A percentile compares a stretch with the other conserved stretches of the same genome.
These are phyloP conservation scores for Dendropsophus ebraccatus DNA, from an alignment of 2,113 vertebrate genomes.

Conservation along the genomic window DNA sequence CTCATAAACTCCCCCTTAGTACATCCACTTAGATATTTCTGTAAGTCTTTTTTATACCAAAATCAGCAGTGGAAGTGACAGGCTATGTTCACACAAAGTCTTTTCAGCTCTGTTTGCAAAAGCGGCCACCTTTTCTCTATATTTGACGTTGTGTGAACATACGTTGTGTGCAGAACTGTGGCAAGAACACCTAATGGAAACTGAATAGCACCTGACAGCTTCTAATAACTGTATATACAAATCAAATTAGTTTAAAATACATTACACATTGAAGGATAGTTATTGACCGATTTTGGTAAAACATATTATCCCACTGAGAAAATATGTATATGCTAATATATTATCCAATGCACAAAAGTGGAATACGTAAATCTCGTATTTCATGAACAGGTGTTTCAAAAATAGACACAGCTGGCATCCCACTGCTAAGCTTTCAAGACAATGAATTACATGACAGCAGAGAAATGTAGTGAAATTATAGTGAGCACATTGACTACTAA, in stretches of 20 bases:
- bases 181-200: too few species aligned
- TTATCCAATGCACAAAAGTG: background rate
- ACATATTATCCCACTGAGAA: background rate
- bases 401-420: conserved; percentile 51
- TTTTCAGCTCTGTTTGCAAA: too few species aligned
- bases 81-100: too few species aligned
- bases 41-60: too few species aligned
- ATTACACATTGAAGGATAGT: background rate
- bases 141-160: too few species aligned
- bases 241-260: background rate
- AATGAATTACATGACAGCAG: conserved; percentile 42
- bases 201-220: too few species aligned
- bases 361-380: conserved; percentile 6
- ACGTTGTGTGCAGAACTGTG: too few species aligned
- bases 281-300: background rate
- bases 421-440: conserved; percentile 48
- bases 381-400: conserved; percentile 46
- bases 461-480: conserved; percentile 41
- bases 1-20: too few species aligned
- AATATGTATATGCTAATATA: background rate
- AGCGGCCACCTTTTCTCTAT: too few species aligned
- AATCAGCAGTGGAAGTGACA: too few species aligned
- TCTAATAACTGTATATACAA: background rate
- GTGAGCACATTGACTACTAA: conserved; percentile 35
- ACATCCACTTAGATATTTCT: too few species aligned